A percentile compares a stretch with the other conserved stretches of the same genome.
Evolutionary conservation across 2,888 invertebrate species (phyloP).

Genomic region (Drosophila kanekoi): DNA sequence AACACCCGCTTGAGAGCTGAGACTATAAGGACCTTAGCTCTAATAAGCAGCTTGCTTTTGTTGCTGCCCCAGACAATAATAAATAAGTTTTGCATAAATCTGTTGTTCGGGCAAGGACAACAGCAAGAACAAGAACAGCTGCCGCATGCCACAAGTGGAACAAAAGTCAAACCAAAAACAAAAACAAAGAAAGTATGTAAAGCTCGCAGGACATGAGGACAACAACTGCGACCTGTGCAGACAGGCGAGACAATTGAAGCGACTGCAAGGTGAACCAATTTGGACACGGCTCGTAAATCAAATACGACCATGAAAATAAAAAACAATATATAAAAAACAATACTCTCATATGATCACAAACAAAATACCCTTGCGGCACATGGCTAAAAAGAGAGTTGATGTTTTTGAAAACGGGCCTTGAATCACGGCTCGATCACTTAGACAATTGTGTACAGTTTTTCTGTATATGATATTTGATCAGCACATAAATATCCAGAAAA

Average conservation of each 20-base stretch:
- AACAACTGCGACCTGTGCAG: constrained; percentile 40
- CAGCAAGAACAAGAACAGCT: constrained; percentile 14
- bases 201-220: constrained; percentile 25
- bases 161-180: constrained; percentile 45
- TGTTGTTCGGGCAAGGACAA: constrained; percentile 26
- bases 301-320: not conserved
- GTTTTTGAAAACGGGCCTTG: too few species aligned
- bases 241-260: constrained; percentile 43
- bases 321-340: too few species aligned
- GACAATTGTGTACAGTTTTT: too few species aligned
- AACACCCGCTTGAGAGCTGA: not conserved
- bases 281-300: constrained; percentile 16
- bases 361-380: too few species aligned
- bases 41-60: constrained; percentile 31
- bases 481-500: too few species aligned
- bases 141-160: constrained; percentile 55
- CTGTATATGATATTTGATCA: too few species aligned
- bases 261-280: constrained; percentile 37
- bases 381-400: too few species aligned
- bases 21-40: constrained; percentile 28
- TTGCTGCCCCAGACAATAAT: constrained; percentile 36
- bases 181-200: constrained; percentile 29
- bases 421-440: too few species aligned
- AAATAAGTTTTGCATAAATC: constrained; percentile 68
- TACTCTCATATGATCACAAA: too few species aligned